Percentiles rank a stretch among this genome's conserved stretches.
Conservation (phyloP, 2,113 vertebrate species). For the Barbus barbus region DNA sequence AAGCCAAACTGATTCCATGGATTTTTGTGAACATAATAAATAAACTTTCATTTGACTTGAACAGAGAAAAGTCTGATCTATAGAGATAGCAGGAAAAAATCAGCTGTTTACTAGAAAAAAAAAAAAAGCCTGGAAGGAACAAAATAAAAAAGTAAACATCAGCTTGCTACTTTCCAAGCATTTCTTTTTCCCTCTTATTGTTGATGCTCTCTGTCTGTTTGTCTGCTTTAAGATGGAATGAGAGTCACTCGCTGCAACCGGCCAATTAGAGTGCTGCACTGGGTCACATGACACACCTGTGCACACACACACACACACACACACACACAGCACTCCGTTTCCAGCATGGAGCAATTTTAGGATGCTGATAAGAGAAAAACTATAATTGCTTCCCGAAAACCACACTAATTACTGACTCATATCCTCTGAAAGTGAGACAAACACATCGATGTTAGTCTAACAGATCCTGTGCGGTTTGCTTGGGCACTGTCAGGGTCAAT, state of each 20-base stretch:
- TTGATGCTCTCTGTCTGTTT: slow-evolving; percentile 47
- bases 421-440: neutral
- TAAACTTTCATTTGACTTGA: neutral
- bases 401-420: neutral
- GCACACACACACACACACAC: too few species aligned
- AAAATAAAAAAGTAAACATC: neutral
- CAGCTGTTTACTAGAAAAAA: neutral
- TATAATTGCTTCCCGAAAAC: neutral
- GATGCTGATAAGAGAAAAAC: neutral
- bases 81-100: neutral
- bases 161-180: neutral
- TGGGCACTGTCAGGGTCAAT: neutral
- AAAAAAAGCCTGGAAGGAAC: neutral
- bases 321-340: slow-evolving; percentile 2
- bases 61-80: neutral
- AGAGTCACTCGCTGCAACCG: too few species aligned
- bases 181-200: neutral
- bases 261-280: neutral
- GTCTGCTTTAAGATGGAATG: slow-evolving; percentile 54
- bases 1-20: neutral
- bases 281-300: neutral
- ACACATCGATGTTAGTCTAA: neutral
- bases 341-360: neutral
- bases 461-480: neutral
- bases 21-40: neutral